Evolutionary conservation across 1,140 invertebrate genomes (phyloP), one percentile per base, ranked within the genome.

Genomic region (Conus betulinus): DNA sequence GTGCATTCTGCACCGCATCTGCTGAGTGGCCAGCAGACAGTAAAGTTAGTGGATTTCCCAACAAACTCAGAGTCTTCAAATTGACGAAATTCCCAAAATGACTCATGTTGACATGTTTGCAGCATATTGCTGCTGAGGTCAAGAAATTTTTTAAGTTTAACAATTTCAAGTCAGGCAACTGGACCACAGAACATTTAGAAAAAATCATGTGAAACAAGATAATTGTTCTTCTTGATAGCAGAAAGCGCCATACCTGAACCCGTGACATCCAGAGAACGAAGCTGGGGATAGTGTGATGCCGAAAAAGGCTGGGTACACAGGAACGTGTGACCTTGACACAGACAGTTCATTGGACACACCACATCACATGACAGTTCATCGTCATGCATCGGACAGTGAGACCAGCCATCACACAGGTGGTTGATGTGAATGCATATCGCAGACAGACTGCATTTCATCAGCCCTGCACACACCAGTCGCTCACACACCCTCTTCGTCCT

Each of bases 261-360:
- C 53, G 17, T 53, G 55, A 51, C 63, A 53, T 53, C 27, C 53
- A 53, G 17, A 55, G 7, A 82, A 39, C 81, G 81, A 23, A 82
- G 39, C 20, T 63, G 27, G 52, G 63, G 15, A 25, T 78, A 79
- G 23, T 71, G 39, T 10, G n/a, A 63, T 11, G 57, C 39, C 5
- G n/a, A 27, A 55, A 87, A 74, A 17, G 71, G 27, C n/a, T 78
- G 53, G 8, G 57, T 8, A n/a, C 88, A 88, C 0, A n/a, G 39
- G n/a, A 88, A 57, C 8, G 83, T 39, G 39, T 57, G 63, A 63
- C 71, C 84, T 53, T 27, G 25, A 74, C 84, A 90, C 4, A 52
- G 39, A 60, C 87, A 90, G n/a, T 39, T 74, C 93, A 53, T 91
- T 94, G 81, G 81, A 20, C 81, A 82, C 13, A 3, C 6, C 81